Conservation (phyloP, 2,797 vertebrate genomes). For the Salmo trutta region DNA sequence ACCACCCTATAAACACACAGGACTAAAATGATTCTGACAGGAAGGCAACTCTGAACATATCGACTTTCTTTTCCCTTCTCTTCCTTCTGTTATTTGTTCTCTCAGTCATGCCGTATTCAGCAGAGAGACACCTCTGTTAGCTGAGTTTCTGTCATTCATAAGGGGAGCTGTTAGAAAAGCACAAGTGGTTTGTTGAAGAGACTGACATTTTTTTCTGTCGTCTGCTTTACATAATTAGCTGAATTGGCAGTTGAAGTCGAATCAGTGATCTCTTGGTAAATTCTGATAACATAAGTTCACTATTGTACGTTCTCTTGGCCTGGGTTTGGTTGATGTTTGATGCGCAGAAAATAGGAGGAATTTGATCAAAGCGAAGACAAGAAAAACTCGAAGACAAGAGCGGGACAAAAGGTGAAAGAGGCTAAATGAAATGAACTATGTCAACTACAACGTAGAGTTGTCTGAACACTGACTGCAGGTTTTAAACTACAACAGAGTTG, state of each 20-base stretch:
- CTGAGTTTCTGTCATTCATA: conserved; percentile 22
- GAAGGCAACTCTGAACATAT: conserved; percentile 37
- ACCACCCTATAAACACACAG: conserved; percentile 25
- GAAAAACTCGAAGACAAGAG: not conserved
- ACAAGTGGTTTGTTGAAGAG: conserved; percentile 29
- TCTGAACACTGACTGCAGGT: too few species aligned
- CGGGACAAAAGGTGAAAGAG: conserved; percentile 18
- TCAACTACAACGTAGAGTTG: conserved; percentile 15
- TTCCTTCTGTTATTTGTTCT: not conserved
- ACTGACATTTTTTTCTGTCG: conserved; percentile 25
- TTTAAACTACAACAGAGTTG: too few species aligned
- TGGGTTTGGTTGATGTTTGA: conserved; percentile 49
- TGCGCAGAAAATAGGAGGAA: conserved; percentile 45
- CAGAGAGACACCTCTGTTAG: conserved; percentile 46
- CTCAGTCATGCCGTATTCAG: conserved; percentile 36
- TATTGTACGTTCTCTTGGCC: conserved; percentile 18
- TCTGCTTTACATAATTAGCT: conserved; percentile 35
- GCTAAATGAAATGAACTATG: conserved; percentile 26
- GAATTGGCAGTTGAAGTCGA: conserved; percentile 44
- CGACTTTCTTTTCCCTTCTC: conserved; percentile 33
- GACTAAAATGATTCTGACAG: conserved; percentile 42
- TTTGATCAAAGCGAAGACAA: conserved; percentile 6
- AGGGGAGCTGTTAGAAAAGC: conserved; percentile 19
- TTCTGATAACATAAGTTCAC: conserved; percentile 29
- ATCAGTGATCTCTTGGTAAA: conserved; percentile 48